These are phyloP conservation scores for Paratrypauchen microcephalus DNA, from an alignment of 2,797 vertebrate species.

Conservation along the genomic window DNA sequence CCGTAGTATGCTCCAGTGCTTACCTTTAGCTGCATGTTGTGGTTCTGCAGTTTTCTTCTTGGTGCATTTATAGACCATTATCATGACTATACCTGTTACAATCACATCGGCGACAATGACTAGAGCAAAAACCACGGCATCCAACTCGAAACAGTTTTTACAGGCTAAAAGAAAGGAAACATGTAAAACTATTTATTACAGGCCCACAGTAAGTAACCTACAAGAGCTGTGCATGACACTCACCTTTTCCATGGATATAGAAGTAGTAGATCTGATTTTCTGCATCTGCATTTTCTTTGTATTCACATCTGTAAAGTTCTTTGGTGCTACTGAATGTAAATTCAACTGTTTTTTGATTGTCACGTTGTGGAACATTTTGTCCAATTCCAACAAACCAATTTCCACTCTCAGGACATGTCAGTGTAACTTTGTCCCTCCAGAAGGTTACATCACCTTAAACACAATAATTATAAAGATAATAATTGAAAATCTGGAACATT, in stretches of 20 bases:
- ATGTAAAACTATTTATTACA: background rate
- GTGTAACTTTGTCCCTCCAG: rapidly evolving
- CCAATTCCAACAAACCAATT: rapidly evolving
- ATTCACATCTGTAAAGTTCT: rapidly evolving
- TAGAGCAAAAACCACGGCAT: rapidly evolving
- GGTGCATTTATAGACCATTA: conserved; percentile 44
- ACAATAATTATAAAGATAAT: background rate
- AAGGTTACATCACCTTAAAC: rapidly evolving
- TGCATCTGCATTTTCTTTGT: too few species aligned
- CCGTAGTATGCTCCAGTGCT: background rate
- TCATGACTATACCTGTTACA: conserved; percentile 41
- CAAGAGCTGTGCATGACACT: conserved; percentile 17
- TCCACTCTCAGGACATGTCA: conserved; percentile 5
- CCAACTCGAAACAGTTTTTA: conserved; percentile 61
- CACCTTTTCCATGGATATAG: conserved; percentile 65
- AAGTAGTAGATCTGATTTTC: conserved; percentile 39
- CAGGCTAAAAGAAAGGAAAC: conserved; percentile 54
- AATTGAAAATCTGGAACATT: background rate
- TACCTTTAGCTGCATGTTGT: conserved; percentile 43
- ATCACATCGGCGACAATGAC: conserved; percentile 34
- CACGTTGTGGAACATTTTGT: too few species aligned
- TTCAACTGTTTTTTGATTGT: too few species aligned
- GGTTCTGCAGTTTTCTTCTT: conserved; percentile 30
- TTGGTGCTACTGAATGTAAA: too few species aligned
- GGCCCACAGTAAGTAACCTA: too few species aligned